A percentile compares a stretch with the other conserved stretches of the same genome.
These are phyloP conservation scores for Bombus vancouverensis DNA, from an alignment of 1,140 invertebrate species.

Conservation along the genomic window DNA sequence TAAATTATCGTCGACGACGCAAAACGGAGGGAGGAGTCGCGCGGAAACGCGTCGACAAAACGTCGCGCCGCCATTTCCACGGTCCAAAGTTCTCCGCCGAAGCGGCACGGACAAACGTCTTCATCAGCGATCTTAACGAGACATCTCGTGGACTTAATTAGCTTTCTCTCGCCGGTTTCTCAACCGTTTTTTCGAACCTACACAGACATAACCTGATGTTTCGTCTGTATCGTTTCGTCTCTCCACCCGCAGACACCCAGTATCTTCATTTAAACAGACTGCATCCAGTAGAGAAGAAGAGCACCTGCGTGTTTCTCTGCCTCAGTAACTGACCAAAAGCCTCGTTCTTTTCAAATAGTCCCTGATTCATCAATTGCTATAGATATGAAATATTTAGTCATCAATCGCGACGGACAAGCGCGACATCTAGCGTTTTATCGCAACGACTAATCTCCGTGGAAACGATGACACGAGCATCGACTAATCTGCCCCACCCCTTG, in stretches of 20 bases:
- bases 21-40: background rate
- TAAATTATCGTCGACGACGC: slow-evolving; percentile 32
- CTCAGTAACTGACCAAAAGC: too few species aligned
- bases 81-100: slow-evolving; percentile 52
- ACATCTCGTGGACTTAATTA: slow-evolving; percentile 67
- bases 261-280: too few species aligned
- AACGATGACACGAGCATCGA: slow-evolving; percentile 57
- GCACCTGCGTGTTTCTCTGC: too few species aligned
- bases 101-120: slow-evolving; percentile 63
- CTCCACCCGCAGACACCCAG: too few species aligned
- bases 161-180: slow-evolving; percentile 29
- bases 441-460: slow-evolving; percentile 56
- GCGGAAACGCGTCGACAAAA: slow-evolving; percentile 22
- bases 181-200: slow-evolving; percentile 32
- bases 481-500: slow-evolving; percentile 41
- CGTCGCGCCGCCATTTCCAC: slow-evolving; percentile 40
- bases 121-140: slow-evolving; percentile 67
- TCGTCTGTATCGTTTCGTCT: background rate
- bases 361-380: rapidly evolving
- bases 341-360: background rate
- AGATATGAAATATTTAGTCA: background rate
- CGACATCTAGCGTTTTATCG: slow-evolving; percentile 25
- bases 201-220: background rate
- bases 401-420: background rate
- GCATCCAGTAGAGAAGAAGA: too few species aligned